phyloP scores from a whole-genome alignment of 2,888 invertebrate species.

The Tetragonula carbonaria region DNA sequence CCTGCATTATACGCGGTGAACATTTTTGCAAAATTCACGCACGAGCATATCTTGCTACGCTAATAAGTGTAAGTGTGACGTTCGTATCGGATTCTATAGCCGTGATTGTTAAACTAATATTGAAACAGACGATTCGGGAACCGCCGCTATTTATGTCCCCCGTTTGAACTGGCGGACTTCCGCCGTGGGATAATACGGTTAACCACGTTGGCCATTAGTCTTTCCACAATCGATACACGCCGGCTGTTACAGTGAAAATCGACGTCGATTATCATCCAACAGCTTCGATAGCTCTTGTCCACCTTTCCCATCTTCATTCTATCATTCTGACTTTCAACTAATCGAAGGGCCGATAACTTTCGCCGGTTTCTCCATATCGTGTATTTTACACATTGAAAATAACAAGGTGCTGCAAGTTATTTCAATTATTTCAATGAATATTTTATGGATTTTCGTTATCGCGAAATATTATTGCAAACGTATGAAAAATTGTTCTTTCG shows the following conservation, averaged over 20 bases:
- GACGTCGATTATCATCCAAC: slow-evolving; percentile 69
- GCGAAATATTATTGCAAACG: too few species aligned
- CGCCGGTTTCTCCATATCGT: too few species aligned
- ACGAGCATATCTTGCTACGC: background rate
- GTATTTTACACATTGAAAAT: background rate
- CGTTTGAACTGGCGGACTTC: slow-evolving; percentile 73
- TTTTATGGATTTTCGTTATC: too few species aligned
- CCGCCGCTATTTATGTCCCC: slow-evolving; percentile 71
- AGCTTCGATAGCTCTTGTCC: slow-evolving; percentile 51
- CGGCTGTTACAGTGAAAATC: slow-evolving; percentile 71
- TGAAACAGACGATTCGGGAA: slow-evolving; percentile 68
- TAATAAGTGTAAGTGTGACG: slow-evolving; percentile 12
- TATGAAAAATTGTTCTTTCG: too few species aligned
- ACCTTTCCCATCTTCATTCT: slow-evolving; percentile 45
- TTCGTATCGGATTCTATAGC: slow-evolving; percentile 36
- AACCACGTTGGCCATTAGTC: slow-evolving; percentile 74
- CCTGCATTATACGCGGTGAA: background rate
- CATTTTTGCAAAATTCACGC: background rate
- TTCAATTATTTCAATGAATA: too few species aligned
- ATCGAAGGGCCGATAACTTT: slow-evolving; percentile 70
- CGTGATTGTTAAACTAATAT: slow-evolving; percentile 73
- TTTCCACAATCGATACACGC: slow-evolving; percentile 75
- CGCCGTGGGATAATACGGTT: slow-evolving; percentile 75
- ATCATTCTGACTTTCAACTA: slow-evolving; percentile 25
- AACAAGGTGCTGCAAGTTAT: too few species aligned